Evolutionary conservation across 2,113 vertebrate genomes (phyloP).

Genomic region (Alosa alosa): DNA sequence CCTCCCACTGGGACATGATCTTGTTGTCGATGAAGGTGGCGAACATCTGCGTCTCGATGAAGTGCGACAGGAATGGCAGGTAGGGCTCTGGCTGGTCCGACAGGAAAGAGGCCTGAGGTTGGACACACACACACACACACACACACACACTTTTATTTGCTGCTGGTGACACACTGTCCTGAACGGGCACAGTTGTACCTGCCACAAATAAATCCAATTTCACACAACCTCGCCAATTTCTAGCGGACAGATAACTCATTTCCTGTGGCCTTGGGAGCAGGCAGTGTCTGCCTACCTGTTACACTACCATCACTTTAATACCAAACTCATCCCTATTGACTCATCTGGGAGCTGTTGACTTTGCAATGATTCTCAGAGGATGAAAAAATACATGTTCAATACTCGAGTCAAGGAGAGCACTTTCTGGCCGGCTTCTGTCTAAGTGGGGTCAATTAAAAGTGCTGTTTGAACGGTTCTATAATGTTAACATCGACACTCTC

Average conservation of each 20-base stretch:
- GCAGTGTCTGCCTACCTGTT: neutral
- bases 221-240: neutral
- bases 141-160: neutral
- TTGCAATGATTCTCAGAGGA: neutral
- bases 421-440: neutral
- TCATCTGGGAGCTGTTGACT: neutral
- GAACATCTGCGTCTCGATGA: conserved; percentile 98
- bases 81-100: conserved; percentile 87
- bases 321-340: neutral
- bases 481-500: neutral
- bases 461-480: neutral
- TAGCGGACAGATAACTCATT: neutral
- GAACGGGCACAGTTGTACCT: neutral
- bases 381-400: neutral
- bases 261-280: neutral
- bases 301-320: neutral
- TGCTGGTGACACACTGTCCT: neutral
- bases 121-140: conserved; percentile 1
- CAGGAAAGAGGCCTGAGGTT: conserved; percentile 89
- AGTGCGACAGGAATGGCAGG: conserved; percentile 91
- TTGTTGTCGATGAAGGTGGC: conserved; percentile 97
- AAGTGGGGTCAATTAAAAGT: neutral
- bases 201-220: neutral
- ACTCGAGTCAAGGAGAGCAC: neutral
- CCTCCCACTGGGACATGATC: conserved; percentile 94